Conservation (phyloP, 2,113 vertebrate species). For the Cnemophilus loriae region DNA sequence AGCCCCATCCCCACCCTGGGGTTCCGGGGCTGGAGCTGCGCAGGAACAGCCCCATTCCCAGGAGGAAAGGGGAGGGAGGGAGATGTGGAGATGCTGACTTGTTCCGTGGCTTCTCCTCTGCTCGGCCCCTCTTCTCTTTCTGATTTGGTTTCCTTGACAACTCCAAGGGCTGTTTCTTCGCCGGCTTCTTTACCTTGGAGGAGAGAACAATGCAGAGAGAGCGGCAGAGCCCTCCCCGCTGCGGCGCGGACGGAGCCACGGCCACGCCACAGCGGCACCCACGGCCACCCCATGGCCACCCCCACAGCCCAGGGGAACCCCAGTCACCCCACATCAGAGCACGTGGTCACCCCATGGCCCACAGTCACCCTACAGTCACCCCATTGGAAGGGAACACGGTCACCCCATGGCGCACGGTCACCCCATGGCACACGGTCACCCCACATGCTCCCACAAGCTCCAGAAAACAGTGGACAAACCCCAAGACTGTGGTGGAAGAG, state of each 20-base stretch:
- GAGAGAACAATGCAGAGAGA: slow-evolving; percentile 22
- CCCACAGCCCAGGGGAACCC: neutral
- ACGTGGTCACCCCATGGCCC: neutral
- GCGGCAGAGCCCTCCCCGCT: neutral
- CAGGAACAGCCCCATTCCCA: neutral
- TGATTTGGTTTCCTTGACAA: slow-evolving; percentile 77
- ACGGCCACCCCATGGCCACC: neutral
- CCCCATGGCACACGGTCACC: neutral
- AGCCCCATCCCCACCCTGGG: neutral
- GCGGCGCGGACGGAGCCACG: neutral
- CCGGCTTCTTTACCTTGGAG: slow-evolving; percentile 79
- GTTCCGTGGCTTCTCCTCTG: slow-evolving; percentile 81
- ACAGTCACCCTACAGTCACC: neutral
- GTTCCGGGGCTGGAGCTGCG: neutral
- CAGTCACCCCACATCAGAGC: neutral
- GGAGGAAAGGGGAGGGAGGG: neutral
- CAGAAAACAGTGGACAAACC: neutral
- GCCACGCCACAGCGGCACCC: rapidly evolving
- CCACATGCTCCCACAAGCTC: neutral
- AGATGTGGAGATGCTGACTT: slow-evolving; percentile 69
- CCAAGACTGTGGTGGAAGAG: neutral
- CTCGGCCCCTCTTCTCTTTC: slow-evolving; percentile 85
- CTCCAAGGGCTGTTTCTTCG: slow-evolving; percentile 77
- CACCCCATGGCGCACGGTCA: neutral
- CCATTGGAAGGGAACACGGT: rapidly evolving